Evolutionary conservation across 1,140 invertebrate genomes (phyloP).

Genomic region (Cyclargus thomasi): DNA sequence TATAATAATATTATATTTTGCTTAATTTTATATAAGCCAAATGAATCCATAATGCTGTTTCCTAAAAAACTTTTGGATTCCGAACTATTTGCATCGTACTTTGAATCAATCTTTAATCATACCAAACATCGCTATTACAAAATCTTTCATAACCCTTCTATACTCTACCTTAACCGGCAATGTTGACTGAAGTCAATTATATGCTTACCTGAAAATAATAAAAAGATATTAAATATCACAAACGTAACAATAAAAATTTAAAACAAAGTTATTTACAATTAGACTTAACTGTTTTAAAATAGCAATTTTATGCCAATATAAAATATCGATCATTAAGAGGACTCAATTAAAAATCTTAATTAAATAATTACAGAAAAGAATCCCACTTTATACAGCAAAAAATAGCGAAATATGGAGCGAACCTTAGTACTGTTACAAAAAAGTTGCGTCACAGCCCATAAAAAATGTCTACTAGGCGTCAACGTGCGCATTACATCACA

Average conservation of each 20-base stretch:
- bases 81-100: background rate
- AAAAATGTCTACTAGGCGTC: conserved; percentile 71
- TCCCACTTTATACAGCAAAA: background rate
- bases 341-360: conserved; percentile 18
- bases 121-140: no score
- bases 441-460: conserved; percentile 69
- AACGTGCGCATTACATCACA: conserved; percentile 64
- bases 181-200: background rate
- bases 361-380: background rate
- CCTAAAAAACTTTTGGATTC: background rate
- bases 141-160: background rate
- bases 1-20: no score
- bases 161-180: background rate
- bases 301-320: background rate
- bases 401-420: conserved; percentile 31
- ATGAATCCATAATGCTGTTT: no score
- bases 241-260: background rate
- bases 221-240: conserved; percentile 7
- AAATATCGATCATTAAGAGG: background rate
- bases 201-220: conserved; percentile 40
- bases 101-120: no score
- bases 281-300: background rate
- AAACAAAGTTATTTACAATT: no score
- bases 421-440: conserved; percentile 58
- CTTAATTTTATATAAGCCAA: background rate